phyloP scores from a whole-genome alignment of 2,888 invertebrate species.

The Tigriopus californicus region DNA sequence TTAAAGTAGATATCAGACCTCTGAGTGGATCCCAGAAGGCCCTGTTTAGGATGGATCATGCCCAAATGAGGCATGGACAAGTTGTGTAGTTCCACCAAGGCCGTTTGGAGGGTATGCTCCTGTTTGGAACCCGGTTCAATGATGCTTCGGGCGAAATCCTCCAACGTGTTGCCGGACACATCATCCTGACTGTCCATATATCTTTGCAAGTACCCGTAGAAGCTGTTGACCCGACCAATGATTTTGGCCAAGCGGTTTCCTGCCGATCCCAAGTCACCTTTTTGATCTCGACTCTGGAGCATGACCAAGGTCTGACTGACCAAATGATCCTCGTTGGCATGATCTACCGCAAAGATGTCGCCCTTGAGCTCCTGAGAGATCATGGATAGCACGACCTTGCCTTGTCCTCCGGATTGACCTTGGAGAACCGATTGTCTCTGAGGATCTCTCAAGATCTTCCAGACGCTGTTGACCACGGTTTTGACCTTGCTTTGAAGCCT shows the following conservation, averaged over 20 bases:
- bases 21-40: background rate
- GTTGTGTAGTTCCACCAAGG: no score
- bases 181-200: background rate
- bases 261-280: background rate
- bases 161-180: background rate
- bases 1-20: background rate
- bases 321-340: background rate
- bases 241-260: background rate
- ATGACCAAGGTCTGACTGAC: background rate
- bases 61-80: no score
- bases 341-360: background rate
- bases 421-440: background rate
- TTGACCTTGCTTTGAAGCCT: background rate
- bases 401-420: background rate
- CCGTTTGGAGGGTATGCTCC: no score
- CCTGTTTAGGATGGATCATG: no score
- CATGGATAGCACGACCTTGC: background rate
- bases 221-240: background rate
- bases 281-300: background rate
- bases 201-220: background rate
- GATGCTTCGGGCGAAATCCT: conserved; percentile 7
- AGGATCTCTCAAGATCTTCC: background rate
- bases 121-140: conserved; percentile 1
- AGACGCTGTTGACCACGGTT: background rate
- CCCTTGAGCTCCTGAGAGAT: background rate